phyloP scores from a whole-genome alignment of 2,797 vertebrate genomes.

The Dipus sagitta region DNA sequence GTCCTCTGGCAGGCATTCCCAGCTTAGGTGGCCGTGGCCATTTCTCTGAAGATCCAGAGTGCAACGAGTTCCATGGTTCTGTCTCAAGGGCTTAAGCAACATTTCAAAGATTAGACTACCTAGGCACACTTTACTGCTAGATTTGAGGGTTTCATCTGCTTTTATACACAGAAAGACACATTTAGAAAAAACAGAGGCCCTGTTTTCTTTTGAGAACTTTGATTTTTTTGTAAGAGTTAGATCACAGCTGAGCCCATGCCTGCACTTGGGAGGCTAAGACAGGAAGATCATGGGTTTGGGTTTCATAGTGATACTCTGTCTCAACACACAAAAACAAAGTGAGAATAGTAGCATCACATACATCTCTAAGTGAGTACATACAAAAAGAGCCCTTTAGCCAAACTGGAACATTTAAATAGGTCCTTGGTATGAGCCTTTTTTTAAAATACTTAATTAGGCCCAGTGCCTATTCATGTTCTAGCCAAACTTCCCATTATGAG shows the following conservation, averaged over 20 bases:
- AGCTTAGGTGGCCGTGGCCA: neutral
- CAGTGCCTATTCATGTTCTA: neutral
- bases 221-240: neutral
- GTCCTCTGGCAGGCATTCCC: neutral
- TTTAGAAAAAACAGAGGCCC: neutral
- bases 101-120: neutral
- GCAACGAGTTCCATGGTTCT: neutral
- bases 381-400: slow-evolving; percentile 30
- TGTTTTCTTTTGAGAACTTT: neutral
- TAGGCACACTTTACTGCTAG: neutral
- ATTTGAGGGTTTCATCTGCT: slow-evolving; percentile 32
- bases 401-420: slow-evolving; percentile 23
- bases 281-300: neutral
- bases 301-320: neutral
- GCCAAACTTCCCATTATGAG: neutral
- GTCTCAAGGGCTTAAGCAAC: neutral
- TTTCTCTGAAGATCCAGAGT: slow-evolving; percentile 11
- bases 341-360: neutral
- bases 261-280: neutral
- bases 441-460: neutral
- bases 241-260: neutral
- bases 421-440: neutral
- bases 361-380: neutral
- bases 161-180: neutral
- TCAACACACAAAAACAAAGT: neutral